These are phyloP conservation scores for Drosophila incognita DNA, from an alignment of 2,888 invertebrate genomes.

Conservation along the genomic window DNA sequence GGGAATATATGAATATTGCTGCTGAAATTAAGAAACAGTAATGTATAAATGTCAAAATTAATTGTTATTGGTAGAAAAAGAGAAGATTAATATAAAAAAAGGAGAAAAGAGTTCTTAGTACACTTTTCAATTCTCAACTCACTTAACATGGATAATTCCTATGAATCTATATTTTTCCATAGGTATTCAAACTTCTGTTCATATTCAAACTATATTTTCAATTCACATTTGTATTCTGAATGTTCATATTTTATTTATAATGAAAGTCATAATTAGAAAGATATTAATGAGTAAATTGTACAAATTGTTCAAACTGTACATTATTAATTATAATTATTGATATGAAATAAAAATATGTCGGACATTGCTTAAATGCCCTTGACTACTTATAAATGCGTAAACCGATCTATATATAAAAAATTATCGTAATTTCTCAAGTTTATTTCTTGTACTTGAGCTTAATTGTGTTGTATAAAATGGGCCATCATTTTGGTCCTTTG, in stretches of 20 bases:
- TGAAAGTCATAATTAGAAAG: neutral
- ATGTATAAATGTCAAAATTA: neutral
- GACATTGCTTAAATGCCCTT: neutral
- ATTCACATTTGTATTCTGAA: neutral
- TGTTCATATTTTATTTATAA: neutral
- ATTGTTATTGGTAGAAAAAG: neutral
- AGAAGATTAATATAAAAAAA: neutral
- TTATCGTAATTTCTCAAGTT: neutral
- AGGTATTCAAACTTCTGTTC: neutral
- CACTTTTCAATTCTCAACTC: too few species aligned
- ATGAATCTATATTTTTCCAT: neutral
- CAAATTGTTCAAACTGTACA: too few species aligned
- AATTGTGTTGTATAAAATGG: conserved; percentile 1
- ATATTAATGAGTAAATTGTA: neutral
- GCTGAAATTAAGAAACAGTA: neutral
- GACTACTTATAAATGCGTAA: neutral
- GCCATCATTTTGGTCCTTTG: neutral
- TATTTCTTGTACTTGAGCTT: neutral
- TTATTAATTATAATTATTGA: neutral
- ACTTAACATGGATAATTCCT: neutral
- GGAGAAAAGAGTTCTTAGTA: neutral
- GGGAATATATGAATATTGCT: neutral
- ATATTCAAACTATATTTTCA: neutral
- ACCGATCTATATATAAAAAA: neutral
- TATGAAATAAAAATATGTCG: neutral